Percentiles rank a stretch among this genome's conserved stretches.
Evolutionary conservation across 2,888 invertebrate genomes (phyloP).

Genomic region (Latrodectus elegans): DNA sequence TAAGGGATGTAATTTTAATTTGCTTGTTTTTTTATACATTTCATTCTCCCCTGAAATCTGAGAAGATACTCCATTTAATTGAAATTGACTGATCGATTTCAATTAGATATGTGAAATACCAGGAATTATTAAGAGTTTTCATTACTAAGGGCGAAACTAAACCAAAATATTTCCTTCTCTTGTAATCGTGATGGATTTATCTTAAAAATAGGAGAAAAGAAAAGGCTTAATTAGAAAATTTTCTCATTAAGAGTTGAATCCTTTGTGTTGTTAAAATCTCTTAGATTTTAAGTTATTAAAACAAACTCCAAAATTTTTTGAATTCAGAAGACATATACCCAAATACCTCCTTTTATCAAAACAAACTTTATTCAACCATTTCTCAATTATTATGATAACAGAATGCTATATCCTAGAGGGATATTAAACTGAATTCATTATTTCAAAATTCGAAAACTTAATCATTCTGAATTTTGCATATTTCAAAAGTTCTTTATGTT

Average conservation of each 20-base stretch:
- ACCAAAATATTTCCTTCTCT: neutral
- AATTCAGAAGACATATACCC: too few relatives aligned
- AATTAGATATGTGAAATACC: conserved; percentile 1
- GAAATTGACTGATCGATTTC: conserved; percentile 23
- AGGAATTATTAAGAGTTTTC: neutral
- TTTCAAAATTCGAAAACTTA: too few relatives aligned
- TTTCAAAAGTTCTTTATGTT: too few relatives aligned
- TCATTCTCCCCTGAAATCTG: neutral
- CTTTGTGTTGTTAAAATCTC: neutral
- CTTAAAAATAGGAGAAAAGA: neutral
- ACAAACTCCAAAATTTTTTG: too few relatives aligned
- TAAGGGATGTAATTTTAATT: neutral
- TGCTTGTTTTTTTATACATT: neutral
- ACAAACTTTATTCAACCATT: too few relatives aligned
- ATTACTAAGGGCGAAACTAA: too few relatives aligned
- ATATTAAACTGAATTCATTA: too few relatives aligned
- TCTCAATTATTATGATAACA: too few relatives aligned
- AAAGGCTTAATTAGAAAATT: neutral
- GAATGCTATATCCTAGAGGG: too few relatives aligned
- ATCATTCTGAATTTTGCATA: too few relatives aligned
- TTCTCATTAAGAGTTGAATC: neutral
- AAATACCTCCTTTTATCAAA: too few relatives aligned
- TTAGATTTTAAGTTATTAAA: neutral
- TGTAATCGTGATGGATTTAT: neutral
- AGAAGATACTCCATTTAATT: conserved; percentile 33